Evolutionary conservation across 2,113 vertebrate species (phyloP), one percentile per base, ranked within the genome.

Genomic region (Promerops cafer): DNA sequence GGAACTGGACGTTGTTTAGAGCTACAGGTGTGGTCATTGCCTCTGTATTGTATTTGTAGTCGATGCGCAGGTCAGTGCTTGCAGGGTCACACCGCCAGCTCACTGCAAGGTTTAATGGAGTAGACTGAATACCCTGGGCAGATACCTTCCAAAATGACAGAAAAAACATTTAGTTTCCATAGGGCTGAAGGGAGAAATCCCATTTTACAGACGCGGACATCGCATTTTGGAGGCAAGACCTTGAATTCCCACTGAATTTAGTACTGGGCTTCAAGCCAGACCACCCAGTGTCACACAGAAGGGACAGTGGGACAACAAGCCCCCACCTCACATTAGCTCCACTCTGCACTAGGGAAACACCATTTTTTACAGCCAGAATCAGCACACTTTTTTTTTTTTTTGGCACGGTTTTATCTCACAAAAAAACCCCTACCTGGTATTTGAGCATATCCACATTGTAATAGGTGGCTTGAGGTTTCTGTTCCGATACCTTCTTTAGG

Each of bases 371-470:
- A 1, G 39, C 54, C 82, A 21, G 3, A 53, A 63, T 26, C 82
- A 52, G 13, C 52, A 30, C 28, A 1, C 3, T 10, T 66, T 44
- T 8, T 52, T 1, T 1, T 35, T 80, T 81, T 70, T 66, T 63
- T 27, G 11, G 49, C 57, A 72, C 0, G 0, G n/a, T 14, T 52
- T 78, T 44, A 27, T 16, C 60, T 39, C 12, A 47, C 42, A 42
- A 61, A 78, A 49, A 72, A 33, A 13, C 0, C 72, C 96, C 96
- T 97, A 99, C 99, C 99, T 99, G 99, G 96, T 99, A 99, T 92
- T 99, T 99, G 96, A 99, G 98, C 99, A 99, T 99, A 91, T 99
- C 99, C 97, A 99, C 99, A 31, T 99, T 99, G 96, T 99, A 99
- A 97, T 99, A 99, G 14, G 99, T 99, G 47, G 99, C 99, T 93